Evolutionary conservation across 2,113 vertebrate genomes (phyloP).

Genomic region (Bothrops jararaca): DNA sequence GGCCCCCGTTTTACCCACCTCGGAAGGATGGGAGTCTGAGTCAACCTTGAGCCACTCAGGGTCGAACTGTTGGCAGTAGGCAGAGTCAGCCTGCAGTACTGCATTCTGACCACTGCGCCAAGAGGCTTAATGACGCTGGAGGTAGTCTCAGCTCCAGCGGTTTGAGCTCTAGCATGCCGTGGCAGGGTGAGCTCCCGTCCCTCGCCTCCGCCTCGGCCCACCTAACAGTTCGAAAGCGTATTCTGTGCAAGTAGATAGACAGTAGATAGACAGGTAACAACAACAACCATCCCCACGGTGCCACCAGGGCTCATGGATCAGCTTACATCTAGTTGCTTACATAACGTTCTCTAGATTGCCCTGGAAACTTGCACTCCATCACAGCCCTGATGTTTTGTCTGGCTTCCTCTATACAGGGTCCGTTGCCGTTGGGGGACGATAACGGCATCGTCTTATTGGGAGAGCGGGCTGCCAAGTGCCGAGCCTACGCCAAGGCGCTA

Average conservation of each 20-base stretch:
- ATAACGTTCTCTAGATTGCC: background rate
- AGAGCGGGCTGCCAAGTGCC: slow-evolving; percentile 93
- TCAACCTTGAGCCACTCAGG: background rate
- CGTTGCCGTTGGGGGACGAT: slow-evolving; percentile 91
- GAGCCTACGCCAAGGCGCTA: slow-evolving; percentile 94
- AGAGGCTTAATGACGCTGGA: too few species aligned
- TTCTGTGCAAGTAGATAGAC: too few species aligned
- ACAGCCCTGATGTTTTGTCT: background rate
- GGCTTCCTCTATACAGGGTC: slow-evolving; percentile 75
- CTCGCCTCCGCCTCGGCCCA: too few species aligned
- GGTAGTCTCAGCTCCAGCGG: too few species aligned
- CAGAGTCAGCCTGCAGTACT: background rate
- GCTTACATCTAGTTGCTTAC: background rate
- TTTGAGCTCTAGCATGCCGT: too few species aligned
- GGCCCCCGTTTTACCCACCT: background rate
- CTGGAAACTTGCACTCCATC: background rate
- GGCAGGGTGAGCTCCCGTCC: too few species aligned
- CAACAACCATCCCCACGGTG: background rate
- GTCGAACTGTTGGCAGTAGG: background rate
- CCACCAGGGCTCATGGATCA: background rate
- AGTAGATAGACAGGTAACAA: too few species aligned
- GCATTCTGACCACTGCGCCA: background rate
- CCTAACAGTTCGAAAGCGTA: too few species aligned
- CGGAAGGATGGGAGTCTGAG: background rate
- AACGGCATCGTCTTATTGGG: slow-evolving; percentile 95